These are phyloP conservation scores for Oppia nitens DNA, from an alignment of 1,140 invertebrate species.

Conservation along the genomic window DNA sequence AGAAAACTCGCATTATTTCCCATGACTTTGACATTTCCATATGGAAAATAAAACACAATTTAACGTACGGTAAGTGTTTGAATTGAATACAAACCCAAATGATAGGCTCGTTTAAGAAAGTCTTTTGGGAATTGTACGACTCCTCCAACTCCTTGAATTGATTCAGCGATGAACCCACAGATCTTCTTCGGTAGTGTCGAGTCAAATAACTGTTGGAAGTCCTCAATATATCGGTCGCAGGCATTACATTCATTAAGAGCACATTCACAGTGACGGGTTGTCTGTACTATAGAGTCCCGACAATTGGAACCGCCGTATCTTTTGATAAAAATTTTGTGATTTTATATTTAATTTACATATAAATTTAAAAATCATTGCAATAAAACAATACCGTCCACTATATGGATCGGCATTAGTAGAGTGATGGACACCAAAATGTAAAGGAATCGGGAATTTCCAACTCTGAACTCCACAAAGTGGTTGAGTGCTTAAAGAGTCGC, in stretches of 20 bases:
- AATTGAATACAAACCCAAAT: conserved; percentile 34
- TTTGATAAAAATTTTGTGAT: no score
- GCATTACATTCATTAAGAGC: conserved; percentile 42
- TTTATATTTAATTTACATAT: no score
- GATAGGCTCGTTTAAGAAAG: conserved; percentile 62
- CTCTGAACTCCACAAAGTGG: conserved; percentile 59
- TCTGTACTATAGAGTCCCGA: conserved; percentile 65
- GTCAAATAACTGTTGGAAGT: conserved; percentile 58
- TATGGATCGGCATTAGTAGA: conserved; percentile 79
- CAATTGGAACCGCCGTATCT: conserved; percentile 72
- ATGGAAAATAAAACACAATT: no score
- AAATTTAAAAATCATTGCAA: no score
- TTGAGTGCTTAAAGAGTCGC: conserved; percentile 62
- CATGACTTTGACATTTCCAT: no score
- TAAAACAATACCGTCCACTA: no score
- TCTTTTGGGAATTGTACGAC: conserved; percentile 75
- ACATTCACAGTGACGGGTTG: conserved; percentile 48
- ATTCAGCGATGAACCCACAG: conserved; percentile 76
- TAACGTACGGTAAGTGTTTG: background rate
- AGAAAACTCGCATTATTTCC: no score
- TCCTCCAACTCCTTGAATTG: conserved; percentile 60
- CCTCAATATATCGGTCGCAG: conserved; percentile 54
- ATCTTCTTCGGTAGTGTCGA: conserved; percentile 55
- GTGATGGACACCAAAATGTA: conserved; percentile 61
- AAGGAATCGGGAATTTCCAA: conserved; percentile 57